Evolutionary conservation across 2,888 invertebrate genomes (phyloP), one percentile per base, ranked within the genome.

Genomic region (Heterodera filipjevi): DNA sequence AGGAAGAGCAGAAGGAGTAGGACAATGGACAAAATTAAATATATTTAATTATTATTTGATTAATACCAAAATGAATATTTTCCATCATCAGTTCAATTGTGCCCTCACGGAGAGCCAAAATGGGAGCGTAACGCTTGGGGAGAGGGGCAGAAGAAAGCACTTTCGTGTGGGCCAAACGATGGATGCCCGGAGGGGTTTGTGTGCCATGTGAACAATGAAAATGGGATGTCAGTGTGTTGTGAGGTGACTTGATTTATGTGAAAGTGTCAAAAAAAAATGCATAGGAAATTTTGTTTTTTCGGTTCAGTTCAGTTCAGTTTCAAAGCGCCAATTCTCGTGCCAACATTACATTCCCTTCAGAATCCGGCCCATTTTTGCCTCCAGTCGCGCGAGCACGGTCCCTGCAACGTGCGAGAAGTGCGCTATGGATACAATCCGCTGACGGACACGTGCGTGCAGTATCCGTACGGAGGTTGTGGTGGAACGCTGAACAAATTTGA

Each of bases 311-410:
- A n/a, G n/a, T n/a, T n/a, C n/a, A n/a, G n/a, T n/a, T n/a, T n/a
- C n/a, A n/a, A n/a, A n/a, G n/a, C n/a, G n/a, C n/a, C n/a, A n/a
- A n/a, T n/a, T n/a, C n/a, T n/a, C n/a, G n/a, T n/a, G n/a, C n/a
- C n/a, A n/a, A n/a, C n/a, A n/a, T n/a, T n/a, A n/a, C n/a, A n/a
- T n/a, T n/a, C n/a, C n/a, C 22, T 76, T 74, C 79, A 86, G 83
- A 86, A 88, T 71, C 88, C 88, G 16, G 84, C 87, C 74, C 85
- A 87, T 76, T 88, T 88, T 82, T 88, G 88, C 76, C 79, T 85
- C 1, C 84, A 87, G 1, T 83, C 87, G 1, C 83, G 88, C 19
- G 88, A 88, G 30, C 82, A 85, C 0, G 88, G 88, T 74, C 86
- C 86, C 66, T 88, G 88, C 81, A 80, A 81, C 66, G 82, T 78